Evolutionary conservation across 2,113 vertebrate genomes (phyloP), one percentile per base, ranked within the genome.

Genomic region (Cyrtonyx montezumae): DNA sequence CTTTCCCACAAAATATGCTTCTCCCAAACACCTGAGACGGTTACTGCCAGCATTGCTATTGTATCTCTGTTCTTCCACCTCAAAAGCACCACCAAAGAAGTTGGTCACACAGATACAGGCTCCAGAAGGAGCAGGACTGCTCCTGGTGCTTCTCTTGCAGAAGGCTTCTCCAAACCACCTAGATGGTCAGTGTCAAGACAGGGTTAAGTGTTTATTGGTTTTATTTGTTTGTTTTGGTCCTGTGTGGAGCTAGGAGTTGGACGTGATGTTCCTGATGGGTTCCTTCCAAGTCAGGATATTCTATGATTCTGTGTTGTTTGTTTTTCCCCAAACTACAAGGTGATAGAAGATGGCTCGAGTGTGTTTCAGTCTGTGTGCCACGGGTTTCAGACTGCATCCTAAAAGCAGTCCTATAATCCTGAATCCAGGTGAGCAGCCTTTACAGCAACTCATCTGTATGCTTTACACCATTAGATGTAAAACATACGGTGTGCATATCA

Each of bases 301-400:
- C 49, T 14, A 51, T 8, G 25, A 51, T 51, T 51, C 25, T 61
- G 13, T 61, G 53, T 75, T 37, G n/a, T 34, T 30, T 76, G 67
- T 58, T 55, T 53, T 17, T 8, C 51, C 51, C 28, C 51, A 55
- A 30, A 30, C 53, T 87, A 46, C 45, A 18, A 7, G 14, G 43
- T 48, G 26, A 23, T 34, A 34, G 14, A 28, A 43, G n/a, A 14
- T 36, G 66, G 48, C 49, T 3, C 37, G 13, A 25, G 40, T 1
- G 0, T 9, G 32, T 63, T 92, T 75, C 46, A 17, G 0, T 2
- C 17, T 49, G 17, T 28, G 51, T 3, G 1, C 32, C 1, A 0
- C 42, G 22, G 48, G 14, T 87, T 89, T 87, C 84, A 65, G 37
- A 73, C 13, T 25, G 13, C 15, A 74, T n/a, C 82, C 40, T 81